Percentiles rank a stretch among this genome's conserved stretches.
phyloP scores from a whole-genome alignment of 2,113 vertebrate species.

The Delphinapterus leucas region DNA sequence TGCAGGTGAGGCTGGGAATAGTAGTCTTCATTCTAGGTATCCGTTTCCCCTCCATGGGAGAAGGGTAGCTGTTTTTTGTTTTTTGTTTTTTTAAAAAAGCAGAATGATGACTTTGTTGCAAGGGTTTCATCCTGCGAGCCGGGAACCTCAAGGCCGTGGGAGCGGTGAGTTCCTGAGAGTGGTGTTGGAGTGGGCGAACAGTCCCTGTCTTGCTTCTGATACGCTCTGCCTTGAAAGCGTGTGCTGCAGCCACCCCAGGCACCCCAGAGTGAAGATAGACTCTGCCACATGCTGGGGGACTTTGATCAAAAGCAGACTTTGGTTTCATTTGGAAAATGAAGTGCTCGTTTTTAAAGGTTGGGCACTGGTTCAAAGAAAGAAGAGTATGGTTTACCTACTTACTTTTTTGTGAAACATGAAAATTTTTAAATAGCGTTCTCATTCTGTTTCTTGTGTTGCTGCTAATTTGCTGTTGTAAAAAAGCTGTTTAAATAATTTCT shows the following conservation, averaged over 20 bases:
- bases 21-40: neutral
- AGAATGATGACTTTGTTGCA: neutral
- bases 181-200: neutral
- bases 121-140: neutral
- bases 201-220: neutral
- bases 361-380: neutral
- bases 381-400: neutral
- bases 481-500: neutral
- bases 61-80: neutral
- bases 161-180: neutral
- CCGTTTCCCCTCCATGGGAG: neutral
- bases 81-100: neutral
- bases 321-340: slow-evolving; percentile 29
- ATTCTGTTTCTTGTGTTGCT: neutral
- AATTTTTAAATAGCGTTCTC: neutral
- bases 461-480: neutral
- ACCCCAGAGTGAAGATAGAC: neutral
- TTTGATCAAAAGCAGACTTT: neutral
- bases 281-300: neutral
- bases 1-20: neutral
- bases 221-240: neutral
- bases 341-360: neutral
- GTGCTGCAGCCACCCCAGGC: neutral
- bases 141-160: neutral
- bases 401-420: neutral